Conservation (phyloP, 2,797 vertebrate genomes). For the Amphiprion clarkii region DNA sequence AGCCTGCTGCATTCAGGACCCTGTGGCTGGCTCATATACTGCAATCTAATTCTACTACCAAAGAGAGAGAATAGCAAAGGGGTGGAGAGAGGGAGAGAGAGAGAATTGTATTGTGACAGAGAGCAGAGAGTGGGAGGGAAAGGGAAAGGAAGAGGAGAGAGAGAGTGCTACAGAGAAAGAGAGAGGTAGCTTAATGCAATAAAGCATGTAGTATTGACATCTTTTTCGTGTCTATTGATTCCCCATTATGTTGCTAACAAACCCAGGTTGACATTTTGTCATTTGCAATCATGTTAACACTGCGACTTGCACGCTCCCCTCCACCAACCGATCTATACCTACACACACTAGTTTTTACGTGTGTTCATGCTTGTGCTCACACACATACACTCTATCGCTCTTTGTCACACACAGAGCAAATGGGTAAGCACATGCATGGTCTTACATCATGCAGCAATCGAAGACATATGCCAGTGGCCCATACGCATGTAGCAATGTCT, state of each 20-base stretch:
- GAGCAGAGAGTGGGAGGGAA: constrained; percentile 67
- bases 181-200: constrained; percentile 86
- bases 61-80: constrained; percentile 52
- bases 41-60: constrained; percentile 82
- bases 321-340: constrained; percentile 81
- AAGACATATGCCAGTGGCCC: neutral
- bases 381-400: constrained; percentile 21
- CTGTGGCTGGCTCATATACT: constrained; percentile 70
- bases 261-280: constrained; percentile 91
- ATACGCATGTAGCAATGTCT: constrained; percentile 28
- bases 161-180: constrained; percentile 74
- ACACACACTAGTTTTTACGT: constrained; percentile 72
- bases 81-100: constrained; percentile 32
- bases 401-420: constrained; percentile 41
- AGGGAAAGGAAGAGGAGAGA: constrained; percentile 58
- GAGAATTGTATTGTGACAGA: constrained; percentile 74
- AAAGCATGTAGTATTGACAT: constrained; percentile 90
- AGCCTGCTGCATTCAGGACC: constrained; percentile 65
- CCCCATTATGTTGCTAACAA: constrained; percentile 90
- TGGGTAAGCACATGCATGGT: constrained; percentile 54
- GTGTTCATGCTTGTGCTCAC: constrained; percentile 49
- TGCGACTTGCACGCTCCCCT: constrained; percentile 80
- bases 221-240: constrained; percentile 89
- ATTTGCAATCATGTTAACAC: constrained; percentile 89
- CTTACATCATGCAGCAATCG: constrained; percentile 31